Base-by-base conservation (phyloP, 2,888 invertebrate species). In the Agrilus cyanescens region DNA sequence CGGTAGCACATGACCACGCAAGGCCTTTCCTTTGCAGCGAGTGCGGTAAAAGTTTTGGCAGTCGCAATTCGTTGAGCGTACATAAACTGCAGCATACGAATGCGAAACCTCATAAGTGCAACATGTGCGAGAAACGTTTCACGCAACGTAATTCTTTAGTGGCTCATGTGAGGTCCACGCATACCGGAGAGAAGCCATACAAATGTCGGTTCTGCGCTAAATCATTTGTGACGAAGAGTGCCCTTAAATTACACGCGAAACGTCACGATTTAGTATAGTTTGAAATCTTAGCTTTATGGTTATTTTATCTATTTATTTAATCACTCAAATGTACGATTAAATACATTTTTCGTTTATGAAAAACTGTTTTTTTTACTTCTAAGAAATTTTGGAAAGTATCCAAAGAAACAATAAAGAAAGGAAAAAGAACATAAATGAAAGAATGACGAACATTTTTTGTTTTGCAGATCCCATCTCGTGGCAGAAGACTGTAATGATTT, bases 101-200 rank as follows among this genome's bases (percentile, higher is more conserved):
- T 33, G 55, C 54, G 35, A 55, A 52, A 43, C 59, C 57, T 12
- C 56, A 53, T 40, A 45, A 46, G 20, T 59, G 59, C 32, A 65
- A 67, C 33, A 60, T 67, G 40, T 74, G 74, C 44, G 63, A 62
- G 3, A 73, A 70, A 50, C 62, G 68, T 2, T 74, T 74, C 52
- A 69, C 72, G 0, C 74, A 74, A 51, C 63, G 69, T 12, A 68
- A 68, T 4, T 69, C 68, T 1, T 54, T 71, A 8, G 69, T 69
- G 6, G 67, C 68, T 38, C 72, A 72, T 49, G 40, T 45, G 32
- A 13, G 47, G 13, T 37, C 44, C 7, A 25, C 10, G 25, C 52
- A 52, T 20, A 45, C 45, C 4, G 52, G 68, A 16, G 68, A 68
- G 10, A 71, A 69, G 45, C 70, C 66, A 33, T 71, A 65, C 47